A percentile compares a stretch with the other conserved stretches of the same genome.
phyloP scores from a whole-genome alignment of 1,140 invertebrate genomes.

The Hydropsyche tenuis region DNA sequence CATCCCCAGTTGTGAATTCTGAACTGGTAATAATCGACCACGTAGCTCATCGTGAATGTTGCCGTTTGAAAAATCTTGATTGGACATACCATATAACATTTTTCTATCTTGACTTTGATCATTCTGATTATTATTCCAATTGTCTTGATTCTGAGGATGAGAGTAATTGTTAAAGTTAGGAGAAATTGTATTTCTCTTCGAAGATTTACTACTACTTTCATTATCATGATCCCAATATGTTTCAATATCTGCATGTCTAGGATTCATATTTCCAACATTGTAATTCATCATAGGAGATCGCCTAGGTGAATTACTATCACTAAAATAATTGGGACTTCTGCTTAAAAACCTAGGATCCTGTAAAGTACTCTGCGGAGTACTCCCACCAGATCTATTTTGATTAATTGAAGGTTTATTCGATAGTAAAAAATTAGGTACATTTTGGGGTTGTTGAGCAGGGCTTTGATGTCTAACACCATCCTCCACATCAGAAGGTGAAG shows the following conservation, averaged over 20 bases:
- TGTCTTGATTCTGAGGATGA: slow-evolving; percentile 50
- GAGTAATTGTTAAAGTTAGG: slow-evolving; percentile 49
- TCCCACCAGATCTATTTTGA: slow-evolving; percentile 51
- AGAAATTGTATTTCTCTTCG: slow-evolving; percentile 48
- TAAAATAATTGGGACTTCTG: slow-evolving; percentile 57
- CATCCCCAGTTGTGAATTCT: slow-evolving; percentile 57
- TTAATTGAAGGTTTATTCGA: slow-evolving; percentile 38
- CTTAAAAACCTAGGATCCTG: slow-evolving; percentile 55
- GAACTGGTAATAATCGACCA: slow-evolving; percentile 51
- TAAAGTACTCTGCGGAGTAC: slow-evolving; percentile 54
- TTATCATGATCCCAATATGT: slow-evolving; percentile 58
- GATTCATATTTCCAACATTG: slow-evolving; percentile 63
- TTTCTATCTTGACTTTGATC: slow-evolving; percentile 43
- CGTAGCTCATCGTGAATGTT: slow-evolving; percentile 33
- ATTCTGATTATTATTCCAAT: slow-evolving; percentile 42
- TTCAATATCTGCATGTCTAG: slow-evolving; percentile 61
- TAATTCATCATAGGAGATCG: slow-evolving; percentile 61
- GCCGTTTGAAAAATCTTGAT: slow-evolving; percentile 41
- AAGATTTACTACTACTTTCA: slow-evolving; percentile 46
- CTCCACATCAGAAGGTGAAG: slow-evolving; percentile 30
- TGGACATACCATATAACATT: slow-evolving; percentile 35
- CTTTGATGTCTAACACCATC: slow-evolving; percentile 19
- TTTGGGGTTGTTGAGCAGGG: slow-evolving; percentile 22
- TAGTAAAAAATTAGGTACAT: slow-evolving; percentile 29
- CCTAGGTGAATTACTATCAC: slow-evolving; percentile 57